Base-by-base conservation (phyloP, 23 tunicate genomes). In the Halocynthia roretzi region DNA sequence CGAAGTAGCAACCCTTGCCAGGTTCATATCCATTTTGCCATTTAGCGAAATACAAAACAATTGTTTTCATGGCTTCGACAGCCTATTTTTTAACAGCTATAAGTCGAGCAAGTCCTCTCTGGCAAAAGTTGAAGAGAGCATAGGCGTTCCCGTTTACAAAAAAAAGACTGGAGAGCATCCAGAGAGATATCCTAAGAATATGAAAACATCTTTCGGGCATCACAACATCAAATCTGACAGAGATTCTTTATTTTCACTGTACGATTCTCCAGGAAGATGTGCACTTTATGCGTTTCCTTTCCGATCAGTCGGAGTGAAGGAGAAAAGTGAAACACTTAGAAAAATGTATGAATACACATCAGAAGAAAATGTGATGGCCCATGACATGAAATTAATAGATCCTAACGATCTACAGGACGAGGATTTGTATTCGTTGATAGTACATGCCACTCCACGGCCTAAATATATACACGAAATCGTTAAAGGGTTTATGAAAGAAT, bases 201-300 rank as follows among this genome's bases (percentile, higher is more conserved):
- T 15, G 19, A 48, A 71, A 10, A 53, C 56, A 10, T 50, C 55
- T 52, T 71, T 71, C n/a, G 76, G 54, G 48, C 56, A 9, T 9
- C 48, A 21, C 9, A 5, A 71, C 9, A 49, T 71, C 8, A 71
- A 18, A 10, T 51, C 76, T 17, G 56, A 71, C 19, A 52, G n/a
- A 22, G 50, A 10, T 9, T 71, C 76, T 20, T 15, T 71, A 9
- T 15, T 17, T 52, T n/a, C 48, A 50, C 70, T 78, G 6, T 85
- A 85, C 56, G 54, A 50, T 17, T 85, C 89, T 14, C 69, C 72
- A 14, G 83, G 67, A n/a, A 49, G 72, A 49, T 85, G 89, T 62
- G 89, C 89, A 9, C 14, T 85, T 23, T 85, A 85, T 50, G 80
- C 67, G 18, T 31, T 62, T 21, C 89, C 89, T 10, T 85, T 72